phyloP scores from a whole-genome alignment of 1,140 invertebrate species.

The Coptotermes formosanus region DNA sequence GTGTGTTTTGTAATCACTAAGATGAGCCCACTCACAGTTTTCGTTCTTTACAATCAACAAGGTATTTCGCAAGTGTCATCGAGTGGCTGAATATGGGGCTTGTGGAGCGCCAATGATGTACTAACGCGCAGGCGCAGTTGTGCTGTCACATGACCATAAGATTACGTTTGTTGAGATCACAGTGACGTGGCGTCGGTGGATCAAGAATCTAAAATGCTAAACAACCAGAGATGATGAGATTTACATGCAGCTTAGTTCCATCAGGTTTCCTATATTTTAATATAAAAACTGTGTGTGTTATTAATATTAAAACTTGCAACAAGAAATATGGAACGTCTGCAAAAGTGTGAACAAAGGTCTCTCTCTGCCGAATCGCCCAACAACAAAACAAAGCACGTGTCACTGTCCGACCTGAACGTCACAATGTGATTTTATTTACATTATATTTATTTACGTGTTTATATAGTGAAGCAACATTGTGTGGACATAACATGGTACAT shows the following conservation, averaged over 20 bases:
- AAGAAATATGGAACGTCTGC: not conserved
- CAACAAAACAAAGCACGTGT: not conserved
- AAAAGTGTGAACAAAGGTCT: not conserved
- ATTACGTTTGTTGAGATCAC: too few species aligned
- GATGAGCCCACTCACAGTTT: too few species aligned
- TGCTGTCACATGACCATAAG: too few species aligned
- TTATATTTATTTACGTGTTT: not conserved
- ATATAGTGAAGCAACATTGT: not conserved
- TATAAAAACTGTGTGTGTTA: not conserved
- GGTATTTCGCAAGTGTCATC: too few species aligned
- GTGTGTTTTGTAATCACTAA: too few species aligned
- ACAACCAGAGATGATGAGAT: too few species aligned
- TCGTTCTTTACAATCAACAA: too few species aligned
- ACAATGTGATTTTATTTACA: not conserved
- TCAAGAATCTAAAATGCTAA: too few species aligned
- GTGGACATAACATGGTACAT: not conserved
- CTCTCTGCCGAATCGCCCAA: not conserved
- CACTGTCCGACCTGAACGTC: not conserved
- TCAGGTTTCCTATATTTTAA: not conserved
- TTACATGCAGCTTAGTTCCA: not conserved
- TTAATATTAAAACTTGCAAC: not conserved
- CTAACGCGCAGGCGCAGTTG: too few species aligned
- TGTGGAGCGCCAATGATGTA: too few species aligned
- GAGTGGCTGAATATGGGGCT: too few species aligned
- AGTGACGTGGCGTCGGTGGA: too few species aligned